phyloP scores from a whole-genome alignment of 2,888 invertebrate genomes.

The Sphaerophoria rueppellii region DNA sequence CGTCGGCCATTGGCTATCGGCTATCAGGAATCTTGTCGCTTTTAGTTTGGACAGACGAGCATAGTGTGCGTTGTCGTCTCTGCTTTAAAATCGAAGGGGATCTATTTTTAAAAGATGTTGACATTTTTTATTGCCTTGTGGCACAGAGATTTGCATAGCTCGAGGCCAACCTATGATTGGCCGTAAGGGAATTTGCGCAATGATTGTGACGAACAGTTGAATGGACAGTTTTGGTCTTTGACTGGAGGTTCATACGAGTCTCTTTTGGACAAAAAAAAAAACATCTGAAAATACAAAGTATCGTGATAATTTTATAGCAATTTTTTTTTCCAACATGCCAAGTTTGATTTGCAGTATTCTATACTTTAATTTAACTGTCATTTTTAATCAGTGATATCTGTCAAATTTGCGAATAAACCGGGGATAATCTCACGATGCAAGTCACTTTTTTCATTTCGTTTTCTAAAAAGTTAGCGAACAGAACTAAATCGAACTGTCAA shows the following conservation, averaged over 20 bases:
- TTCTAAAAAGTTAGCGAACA: too few species aligned
- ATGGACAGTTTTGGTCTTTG: conserved; percentile 31
- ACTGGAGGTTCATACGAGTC: neutral
- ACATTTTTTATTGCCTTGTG: conserved; percentile 24
- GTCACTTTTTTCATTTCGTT: too few species aligned
- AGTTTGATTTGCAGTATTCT: too few species aligned
- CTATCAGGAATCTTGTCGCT: neutral
- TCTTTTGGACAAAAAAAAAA: too few species aligned
- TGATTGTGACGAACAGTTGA: conserved; percentile 51
- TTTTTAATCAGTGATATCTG: too few species aligned
- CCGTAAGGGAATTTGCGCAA: conserved; percentile 32
- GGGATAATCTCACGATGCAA: too few species aligned
- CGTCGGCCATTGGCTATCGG: neutral
- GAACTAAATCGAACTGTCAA: too few species aligned
- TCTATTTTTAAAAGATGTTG: conserved; percentile 53
- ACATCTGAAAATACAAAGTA: too few species aligned
- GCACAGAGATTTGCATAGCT: conserved; percentile 51
- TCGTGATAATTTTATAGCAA: too few species aligned
- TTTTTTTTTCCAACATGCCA: too few species aligned
- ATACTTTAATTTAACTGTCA: too few species aligned
- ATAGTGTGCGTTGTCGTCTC: neutral
- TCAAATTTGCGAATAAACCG: too few species aligned
- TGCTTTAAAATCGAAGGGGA: conserved; percentile 12
- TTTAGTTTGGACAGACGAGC: neutral
- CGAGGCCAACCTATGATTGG: conserved; percentile 17